Percentiles rank a stretch among this genome's conserved stretches.
Evolutionary conservation across 1,140 invertebrate species (phyloP).

Genomic region (Cotesia chilonis): DNA sequence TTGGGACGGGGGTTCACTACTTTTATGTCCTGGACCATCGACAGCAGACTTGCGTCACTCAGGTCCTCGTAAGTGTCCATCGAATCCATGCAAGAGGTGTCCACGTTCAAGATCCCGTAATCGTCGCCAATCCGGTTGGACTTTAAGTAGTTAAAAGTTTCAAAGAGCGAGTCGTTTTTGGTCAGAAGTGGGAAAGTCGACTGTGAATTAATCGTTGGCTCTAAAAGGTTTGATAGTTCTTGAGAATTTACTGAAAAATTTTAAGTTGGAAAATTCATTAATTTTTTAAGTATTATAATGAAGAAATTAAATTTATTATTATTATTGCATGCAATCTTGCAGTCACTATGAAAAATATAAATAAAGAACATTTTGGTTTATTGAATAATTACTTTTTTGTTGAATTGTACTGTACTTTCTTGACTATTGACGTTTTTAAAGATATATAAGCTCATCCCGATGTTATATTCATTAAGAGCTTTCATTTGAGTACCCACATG

Average conservation of each 20-base stretch:
- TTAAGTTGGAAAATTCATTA: background rate
- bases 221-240: constrained; percentile 44
- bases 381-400: too few relatives aligned
- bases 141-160: constrained; percentile 48
- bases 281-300: background rate
- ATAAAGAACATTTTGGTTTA: too few relatives aligned
- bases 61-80: constrained; percentile 42
- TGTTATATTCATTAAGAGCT: too few relatives aligned
- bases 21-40: constrained; percentile 22
- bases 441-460: too few relatives aligned
- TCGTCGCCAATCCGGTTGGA: constrained; percentile 47
- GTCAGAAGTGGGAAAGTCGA: constrained; percentile 41
- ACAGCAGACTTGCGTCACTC: constrained; percentile 32
- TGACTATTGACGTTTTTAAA: too few relatives aligned
- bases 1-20: background rate
- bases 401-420: too few relatives aligned
- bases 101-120: constrained; percentile 44
- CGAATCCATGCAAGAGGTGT: constrained; percentile 44
- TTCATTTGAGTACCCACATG: too few relatives aligned
- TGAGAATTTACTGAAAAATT: constrained; percentile 25
- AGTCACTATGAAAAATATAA: too few relatives aligned
- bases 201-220: constrained; percentile 42
- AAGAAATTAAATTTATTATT: too few relatives aligned
- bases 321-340: too few relatives aligned
- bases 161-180: constrained; percentile 45